These are phyloP conservation scores for Fabriciana adippe DNA, from an alignment of 2,888 invertebrate species.

Conservation along the genomic window DNA sequence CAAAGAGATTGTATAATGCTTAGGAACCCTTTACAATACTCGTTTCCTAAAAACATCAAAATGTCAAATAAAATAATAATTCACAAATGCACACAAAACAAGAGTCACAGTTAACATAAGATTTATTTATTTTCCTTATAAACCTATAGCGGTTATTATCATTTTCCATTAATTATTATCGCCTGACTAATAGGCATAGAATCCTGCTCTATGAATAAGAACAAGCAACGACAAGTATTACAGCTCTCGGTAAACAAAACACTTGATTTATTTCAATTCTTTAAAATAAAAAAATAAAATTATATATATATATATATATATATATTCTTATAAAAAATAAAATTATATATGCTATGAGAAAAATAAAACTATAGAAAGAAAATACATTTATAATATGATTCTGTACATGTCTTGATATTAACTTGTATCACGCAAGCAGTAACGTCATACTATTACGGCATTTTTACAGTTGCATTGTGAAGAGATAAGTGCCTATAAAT, in stretches of 20 bases:
- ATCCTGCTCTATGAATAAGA: conserved; percentile 29
- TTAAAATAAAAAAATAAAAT: too few species aligned
- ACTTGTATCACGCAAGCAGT: too few species aligned
- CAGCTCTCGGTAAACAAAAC: conserved; percentile 5
- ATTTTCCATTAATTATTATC: conserved; percentile 46
- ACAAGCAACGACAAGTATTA: conserved; percentile 16
- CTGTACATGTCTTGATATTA: too few species aligned
- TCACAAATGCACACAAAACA: background rate
- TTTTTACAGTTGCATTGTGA: too few species aligned
- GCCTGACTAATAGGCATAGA: conserved; percentile 30
- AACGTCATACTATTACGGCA: too few species aligned
- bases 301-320: too few species aligned
- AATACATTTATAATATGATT: too few species aligned
- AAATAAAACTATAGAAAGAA: too few species aligned
- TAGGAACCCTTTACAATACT: background rate
- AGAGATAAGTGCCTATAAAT: too few species aligned
- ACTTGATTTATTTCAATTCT: background rate
- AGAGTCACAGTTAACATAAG: background rate
- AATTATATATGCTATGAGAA: too few species aligned
- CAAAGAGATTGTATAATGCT: too few species aligned
- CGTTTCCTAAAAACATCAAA: background rate
- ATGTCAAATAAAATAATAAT: background rate
- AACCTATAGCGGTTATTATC: conserved; percentile 17
- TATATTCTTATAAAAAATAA: too few species aligned
- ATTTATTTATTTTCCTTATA: conserved; percentile 29